A percentile compares a stretch with the other conserved stretches of the same genome.
Evolutionary conservation across 2,797 vertebrate genomes (phyloP).

Genomic region (Spea hammondii): DNA sequence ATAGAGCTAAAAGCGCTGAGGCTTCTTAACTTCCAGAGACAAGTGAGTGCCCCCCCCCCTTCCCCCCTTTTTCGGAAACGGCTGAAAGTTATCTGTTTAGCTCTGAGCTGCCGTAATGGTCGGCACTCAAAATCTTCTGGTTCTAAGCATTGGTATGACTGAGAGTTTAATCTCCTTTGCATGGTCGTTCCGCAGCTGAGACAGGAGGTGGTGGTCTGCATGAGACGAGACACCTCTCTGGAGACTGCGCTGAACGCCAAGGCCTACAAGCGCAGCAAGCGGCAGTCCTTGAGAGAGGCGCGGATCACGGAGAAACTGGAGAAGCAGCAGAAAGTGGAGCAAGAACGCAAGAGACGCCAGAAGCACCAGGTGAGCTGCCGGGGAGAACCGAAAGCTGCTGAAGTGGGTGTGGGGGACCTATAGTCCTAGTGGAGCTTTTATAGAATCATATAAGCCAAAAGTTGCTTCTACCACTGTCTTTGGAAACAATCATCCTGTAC

Average conservation of each 20-base stretch:
- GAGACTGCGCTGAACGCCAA: conserved; percentile 94
- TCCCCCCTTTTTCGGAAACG: no score
- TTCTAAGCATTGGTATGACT: not conserved
- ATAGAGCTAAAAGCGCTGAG: conserved; percentile 94
- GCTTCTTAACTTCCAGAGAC: conserved; percentile 95
- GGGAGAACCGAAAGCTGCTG: not conserved
- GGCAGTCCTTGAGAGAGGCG: conserved; percentile 91
- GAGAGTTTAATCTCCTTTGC: not conserved
- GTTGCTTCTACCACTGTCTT: not conserved
- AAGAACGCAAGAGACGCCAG: conserved; percentile 92
- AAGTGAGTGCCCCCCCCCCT: conserved; percentile 65
- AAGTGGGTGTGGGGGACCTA: no score
- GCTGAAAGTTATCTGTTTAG: no score
- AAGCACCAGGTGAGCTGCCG: conserved; percentile 84
- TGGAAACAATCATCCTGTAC: no score
- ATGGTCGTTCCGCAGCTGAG: conserved; percentile 72
- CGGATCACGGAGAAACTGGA: conserved; percentile 97
- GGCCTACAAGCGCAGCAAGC: conserved; percentile 96
- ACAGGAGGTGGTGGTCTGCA: conserved; percentile 96
- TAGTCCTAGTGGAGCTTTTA: no score
- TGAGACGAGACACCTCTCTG: conserved; percentile 91
- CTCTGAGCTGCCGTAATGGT: no score
- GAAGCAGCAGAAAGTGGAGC: conserved; percentile 98
- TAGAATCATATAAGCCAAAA: no score
- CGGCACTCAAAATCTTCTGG: no score